Conservation (phyloP, 2,888 invertebrate species). For the Sphaerophoria taeniata region DNA sequence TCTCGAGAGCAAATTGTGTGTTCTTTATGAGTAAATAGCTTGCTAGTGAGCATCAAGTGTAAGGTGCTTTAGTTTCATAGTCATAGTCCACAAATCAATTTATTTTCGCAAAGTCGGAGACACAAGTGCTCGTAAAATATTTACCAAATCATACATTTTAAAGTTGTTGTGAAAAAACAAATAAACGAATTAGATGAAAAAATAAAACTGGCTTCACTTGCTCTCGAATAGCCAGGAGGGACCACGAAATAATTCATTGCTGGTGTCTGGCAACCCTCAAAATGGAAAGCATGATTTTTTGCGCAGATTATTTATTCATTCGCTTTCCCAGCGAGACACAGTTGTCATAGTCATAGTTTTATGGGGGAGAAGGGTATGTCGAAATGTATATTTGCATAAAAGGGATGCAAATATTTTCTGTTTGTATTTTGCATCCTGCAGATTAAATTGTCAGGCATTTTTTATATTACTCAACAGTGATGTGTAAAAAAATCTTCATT, state of each 20-base stretch:
- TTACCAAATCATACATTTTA: conserved; percentile 60
- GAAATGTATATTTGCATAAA: conserved; percentile 62
- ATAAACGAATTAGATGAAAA: conserved; percentile 21
- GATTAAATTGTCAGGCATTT: conserved; percentile 24
- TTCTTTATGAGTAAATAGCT: not conserved
- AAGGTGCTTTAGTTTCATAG: conserved; percentile 2
- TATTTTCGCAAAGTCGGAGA: conserved; percentile 49
- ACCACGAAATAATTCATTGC: not conserved
- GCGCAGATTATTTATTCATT: conserved; percentile 39
- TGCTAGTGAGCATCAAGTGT: not conserved
- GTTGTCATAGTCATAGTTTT: conserved; percentile 16
- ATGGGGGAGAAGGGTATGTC: conserved; percentile 9
- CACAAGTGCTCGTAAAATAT: conserved; percentile 52
- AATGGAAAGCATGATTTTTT: conserved; percentile 37
- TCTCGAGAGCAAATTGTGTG: conserved; percentile 40
- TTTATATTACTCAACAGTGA: not conserved
- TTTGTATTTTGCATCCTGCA: conserved; percentile 27
- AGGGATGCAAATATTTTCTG: conserved; percentile 64
- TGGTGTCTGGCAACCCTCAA: conserved; percentile 34
- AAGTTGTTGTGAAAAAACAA: conserved; percentile 17
- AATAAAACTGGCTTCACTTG: not conserved
- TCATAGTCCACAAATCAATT: conserved; percentile 59
- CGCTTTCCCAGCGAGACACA: conserved; percentile 52
- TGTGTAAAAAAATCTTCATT: not conserved
- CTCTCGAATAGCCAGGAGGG: not conserved